Percentiles rank a stretch among this genome's conserved stretches.
These are phyloP conservation scores for Galleria mellonella DNA, from an alignment of 1,140 invertebrate genomes.

Conservation along the genomic window DNA sequence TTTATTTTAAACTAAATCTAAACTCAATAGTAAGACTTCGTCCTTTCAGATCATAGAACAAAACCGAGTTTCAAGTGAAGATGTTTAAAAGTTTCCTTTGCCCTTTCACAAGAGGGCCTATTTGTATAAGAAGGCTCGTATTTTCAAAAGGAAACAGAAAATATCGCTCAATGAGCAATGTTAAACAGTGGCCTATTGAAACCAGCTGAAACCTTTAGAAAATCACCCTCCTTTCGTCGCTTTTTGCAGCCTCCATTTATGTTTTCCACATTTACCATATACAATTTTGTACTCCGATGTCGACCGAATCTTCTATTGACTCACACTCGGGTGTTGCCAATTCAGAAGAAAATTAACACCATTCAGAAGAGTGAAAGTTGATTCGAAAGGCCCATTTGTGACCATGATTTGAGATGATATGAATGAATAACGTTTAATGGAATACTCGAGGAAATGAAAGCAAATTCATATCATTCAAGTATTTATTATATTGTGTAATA, in stretches of 20 bases:
- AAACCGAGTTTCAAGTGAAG: constrained; percentile 23
- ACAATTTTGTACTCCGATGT: constrained; percentile 48
- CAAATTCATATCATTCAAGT: too few species aligned
- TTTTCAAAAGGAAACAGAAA: constrained; percentile 49
- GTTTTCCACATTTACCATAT: constrained; percentile 66
- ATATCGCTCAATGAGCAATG: constrained; percentile 59
- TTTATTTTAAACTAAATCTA: constrained; percentile 6
- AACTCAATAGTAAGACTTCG: constrained; percentile 19
- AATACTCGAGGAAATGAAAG: too few species aligned
- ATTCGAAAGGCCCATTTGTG: constrained; percentile 15
- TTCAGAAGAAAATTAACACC: constrained; percentile 60
- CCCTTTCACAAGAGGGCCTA: constrained; percentile 19
- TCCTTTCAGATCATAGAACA: constrained; percentile 17
- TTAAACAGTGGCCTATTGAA: constrained; percentile 63
- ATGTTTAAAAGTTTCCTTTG: constrained; percentile 26
- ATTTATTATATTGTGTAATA: too few species aligned
- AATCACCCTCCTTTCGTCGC: constrained; percentile 62
- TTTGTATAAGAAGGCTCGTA: constrained; percentile 21
- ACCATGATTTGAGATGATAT: constrained; percentile 12
- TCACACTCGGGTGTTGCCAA: constrained; percentile 46
- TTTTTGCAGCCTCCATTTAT: constrained; percentile 59
- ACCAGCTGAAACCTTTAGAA: constrained; percentile 63
- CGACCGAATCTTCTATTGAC: constrained; percentile 48
- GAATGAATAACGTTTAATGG: neutral
- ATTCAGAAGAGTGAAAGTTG: constrained; percentile 42